phyloP scores from a whole-genome alignment of 2,888 invertebrate genomes.

The Drosophila longiperda region DNA sequence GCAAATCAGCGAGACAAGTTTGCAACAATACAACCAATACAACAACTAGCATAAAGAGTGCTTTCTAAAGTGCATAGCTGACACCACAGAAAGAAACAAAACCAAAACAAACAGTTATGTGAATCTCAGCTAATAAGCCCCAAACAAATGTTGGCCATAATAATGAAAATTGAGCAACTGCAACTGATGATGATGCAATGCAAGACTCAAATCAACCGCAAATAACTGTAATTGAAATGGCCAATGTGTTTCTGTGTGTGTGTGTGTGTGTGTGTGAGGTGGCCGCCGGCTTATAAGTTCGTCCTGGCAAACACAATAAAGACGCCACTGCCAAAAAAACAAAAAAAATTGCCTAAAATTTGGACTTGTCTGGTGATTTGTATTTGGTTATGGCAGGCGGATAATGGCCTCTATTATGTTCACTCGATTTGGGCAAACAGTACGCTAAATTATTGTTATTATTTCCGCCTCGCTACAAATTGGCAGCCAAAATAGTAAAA shows the following conservation, averaged over 20 bases:
- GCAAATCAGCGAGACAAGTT: conserved; percentile 52
- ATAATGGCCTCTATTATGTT: conserved; percentile 70
- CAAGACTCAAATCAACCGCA: conserved; percentile 54
- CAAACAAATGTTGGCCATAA: conserved; percentile 63
- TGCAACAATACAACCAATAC: conserved; percentile 10
- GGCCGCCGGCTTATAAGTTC: conserved; percentile 32
- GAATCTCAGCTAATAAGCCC: conserved; percentile 66
- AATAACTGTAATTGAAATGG: conserved; percentile 52
- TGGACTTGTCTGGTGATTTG: conserved; percentile 37
- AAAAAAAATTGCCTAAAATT: conserved; percentile 15
- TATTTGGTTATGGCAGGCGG: conserved; percentile 55
- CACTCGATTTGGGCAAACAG: conserved; percentile 80
- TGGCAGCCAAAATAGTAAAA: conserved; percentile 58
- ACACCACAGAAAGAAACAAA: conserved; percentile 21
- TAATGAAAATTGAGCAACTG: conserved; percentile 76
- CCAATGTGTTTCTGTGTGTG: conserved; percentile 12
- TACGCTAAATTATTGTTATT: conserved; percentile 78
- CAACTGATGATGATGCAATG: conserved; percentile 59
- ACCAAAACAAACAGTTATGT: conserved; percentile 32
- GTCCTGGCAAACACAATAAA: conserved; percentile 37
- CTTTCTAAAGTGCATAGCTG: conserved; percentile 63
- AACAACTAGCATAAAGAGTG: conserved; percentile 33
- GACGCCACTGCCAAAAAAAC: conserved; percentile 35
- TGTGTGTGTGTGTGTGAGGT: conserved; percentile 12
- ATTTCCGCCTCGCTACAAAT: conserved; percentile 65